Base-by-base conservation (phyloP, 2,888 invertebrate genomes). In the Troilus luridus region DNA sequence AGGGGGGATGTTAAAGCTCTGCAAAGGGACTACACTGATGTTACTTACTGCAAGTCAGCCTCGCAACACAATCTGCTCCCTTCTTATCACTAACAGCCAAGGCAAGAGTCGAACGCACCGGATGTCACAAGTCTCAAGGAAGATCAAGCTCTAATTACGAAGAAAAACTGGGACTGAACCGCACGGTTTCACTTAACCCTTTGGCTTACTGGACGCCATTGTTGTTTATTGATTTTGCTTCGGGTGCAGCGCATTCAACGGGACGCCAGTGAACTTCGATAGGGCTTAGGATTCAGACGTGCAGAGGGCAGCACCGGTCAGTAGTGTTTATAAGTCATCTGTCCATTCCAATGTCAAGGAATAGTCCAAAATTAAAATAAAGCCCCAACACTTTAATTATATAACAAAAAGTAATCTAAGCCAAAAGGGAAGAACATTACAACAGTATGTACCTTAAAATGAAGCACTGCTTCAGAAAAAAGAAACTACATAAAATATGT, bases 191-290 rank as follows among this genome's bases (percentile, higher is more conserved):
- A 77, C 77, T 72, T 77, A 90, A 77, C 72, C 90, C 77, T 72
- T 90, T 67, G 90, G 72, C 90, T 90, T 64, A 90, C 90, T 90
- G 90, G 90, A 90, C 72, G 90, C 72, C 90, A 90, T 90, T 90
- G 90, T 90, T 90, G 90, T 90, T 90, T 90, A 90, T 90, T 90
- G 90, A 90, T 90, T 90, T 89, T 77, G 72, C 72, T 72, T 64
- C 24, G 72, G 56, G 27, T 41, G 72, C 90, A 90, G 90, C 72
- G 90, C 90, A 24, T 12, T 58, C 54, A n/a, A 58, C 77, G 90
- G 90, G 90, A 90, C 90, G 90, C 90, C 90, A 21, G 54, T 58
- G 24, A 72, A 90, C 90, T 77, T 56, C 58, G 8, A 21, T 9
- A 9, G 5, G 85, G n/a, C n/a, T 85, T 58, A 11, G 56, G n/a